Evolutionary conservation across 53 echinoderm and acorn worm genomes (phyloP), one percentile per base, ranked within the genome.

Genomic region (Apostichopus leukothele): DNA sequence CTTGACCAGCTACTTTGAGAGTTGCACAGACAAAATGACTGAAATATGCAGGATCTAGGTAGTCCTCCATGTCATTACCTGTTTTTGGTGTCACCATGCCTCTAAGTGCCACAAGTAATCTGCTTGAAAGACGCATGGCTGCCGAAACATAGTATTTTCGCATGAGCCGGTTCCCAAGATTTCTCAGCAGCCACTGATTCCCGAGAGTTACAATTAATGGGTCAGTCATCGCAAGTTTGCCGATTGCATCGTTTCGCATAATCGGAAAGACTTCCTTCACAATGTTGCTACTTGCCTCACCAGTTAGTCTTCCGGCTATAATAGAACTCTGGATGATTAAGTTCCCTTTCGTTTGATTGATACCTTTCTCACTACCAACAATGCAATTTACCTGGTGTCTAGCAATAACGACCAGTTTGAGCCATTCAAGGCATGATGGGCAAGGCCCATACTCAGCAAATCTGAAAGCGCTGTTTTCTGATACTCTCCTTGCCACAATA

Each of bases 391-490:
- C 14, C 74, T 90, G 90, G 61, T 92, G 92, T 79, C 90, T 55
- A 6, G 87, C 50, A 20, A 90, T 87, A 27, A 87, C 57, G n/a
- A 74, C 61, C 4, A 92, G 52, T 57, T 75, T 86, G 21, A 90
- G 51, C 93, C 93, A 93, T 75, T 93, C 89, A 39, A 85, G 60
- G 51, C 93, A 90, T 21, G 74, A 85, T 23, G 91, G 93, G 71
- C 90, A 93, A 53, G 93, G 90, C 4, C 91, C 89, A 79, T 93
- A 93, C 6, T 89, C 86, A 26, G 79, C 25, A 14, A 53, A 20
- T 3, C 59, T 66, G 52, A 86, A 87, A 3, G 14, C 50, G 6
- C 14, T 71, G 52, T 74, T 74, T 3, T 52, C 52, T 53, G 53
- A 14, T 14, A 67, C 52, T 73, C 92, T 74, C 27, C 90, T 88